Evolutionary conservation across 2,797 vertebrate genomes (phyloP), one percentile per base, ranked within the genome.

Genomic region (Triplophysa bombifrons): DNA sequence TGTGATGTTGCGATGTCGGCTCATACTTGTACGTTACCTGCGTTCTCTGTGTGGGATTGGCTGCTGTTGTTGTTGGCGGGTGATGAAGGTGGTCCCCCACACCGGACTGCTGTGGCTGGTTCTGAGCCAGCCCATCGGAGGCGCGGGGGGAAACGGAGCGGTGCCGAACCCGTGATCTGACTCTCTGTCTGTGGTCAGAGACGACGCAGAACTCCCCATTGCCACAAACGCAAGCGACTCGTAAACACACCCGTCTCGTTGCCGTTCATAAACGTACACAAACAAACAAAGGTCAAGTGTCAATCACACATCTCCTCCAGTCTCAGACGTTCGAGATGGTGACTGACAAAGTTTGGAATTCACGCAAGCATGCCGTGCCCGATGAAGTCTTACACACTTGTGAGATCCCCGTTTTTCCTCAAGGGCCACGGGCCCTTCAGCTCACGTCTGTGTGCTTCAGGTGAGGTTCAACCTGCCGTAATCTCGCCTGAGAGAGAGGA

Each of bases 171-270:
- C 96, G 86, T 97, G 97, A 91, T 98, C 96, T 75, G 97, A 97
- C 91, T 98, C 96, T 0, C 96, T 96, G 93, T 99, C 96, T 4
- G 96, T 90, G 8, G 96, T 95, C 89, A 99, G 93, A 77, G 98
- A 98, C 27, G 98, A 98, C 85, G 98, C 96, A 44, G 98, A 99
- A 91, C 96, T 99, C 90, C 98, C 98, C 98, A 99, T 99, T 90
- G 89, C 90, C 93, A 88, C 92, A 2, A 82, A 60, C 50, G 41
- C 70, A 25, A 75, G 41, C 50, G n/a, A 64, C 60, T 30, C 34
- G 19, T 25, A 44, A 69, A 68, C 55, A 16, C 74, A 56, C 30
- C 84, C 77, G 85, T 72, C 81, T 25, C 53, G 4, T 34, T 63
- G 66, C 30, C 41, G 60, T 69, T 78, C 67, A 78, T 70, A 72